Evolutionary conservation across 2,113 vertebrate species (phyloP).

Genomic region (Microcebus ravelobensis): DNA sequence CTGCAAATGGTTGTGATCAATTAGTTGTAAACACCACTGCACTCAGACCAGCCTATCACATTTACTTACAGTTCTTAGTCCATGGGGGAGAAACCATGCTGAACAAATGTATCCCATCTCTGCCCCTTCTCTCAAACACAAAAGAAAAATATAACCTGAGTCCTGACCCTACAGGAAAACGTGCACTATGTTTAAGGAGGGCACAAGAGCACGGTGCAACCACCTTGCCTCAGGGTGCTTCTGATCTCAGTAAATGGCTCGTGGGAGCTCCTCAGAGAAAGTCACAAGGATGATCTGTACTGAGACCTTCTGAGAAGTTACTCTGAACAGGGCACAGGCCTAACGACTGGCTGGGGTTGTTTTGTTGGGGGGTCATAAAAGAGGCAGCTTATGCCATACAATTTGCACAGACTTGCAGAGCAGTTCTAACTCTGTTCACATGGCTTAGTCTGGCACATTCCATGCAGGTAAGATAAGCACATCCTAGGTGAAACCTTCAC

Average conservation of each 20-base stretch:
- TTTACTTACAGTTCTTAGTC: not conserved
- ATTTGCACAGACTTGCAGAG: not conserved
- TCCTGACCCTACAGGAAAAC: rapidly evolving
- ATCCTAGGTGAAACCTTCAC: not conserved
- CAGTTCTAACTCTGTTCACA: rapidly evolving
- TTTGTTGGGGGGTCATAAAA: rapidly evolving
- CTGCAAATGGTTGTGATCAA: too few species aligned
- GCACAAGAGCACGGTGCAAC: rapidly evolving
- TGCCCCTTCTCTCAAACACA: not conserved
- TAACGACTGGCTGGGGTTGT: rapidly evolving
- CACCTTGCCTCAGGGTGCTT: not conserved
- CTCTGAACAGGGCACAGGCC: too few species aligned
- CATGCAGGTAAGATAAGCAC: rapidly evolving
- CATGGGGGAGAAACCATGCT: too few species aligned
- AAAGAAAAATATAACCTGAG: not conserved
- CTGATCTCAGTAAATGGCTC: not conserved
- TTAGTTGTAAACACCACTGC: too few species aligned
- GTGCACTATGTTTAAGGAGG: rapidly evolving
- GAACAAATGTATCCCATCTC: not conserved
- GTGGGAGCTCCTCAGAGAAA: rapidly evolving
- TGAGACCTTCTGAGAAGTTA: rapidly evolving
- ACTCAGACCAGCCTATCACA: not conserved
- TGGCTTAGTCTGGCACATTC: rapidly evolving
- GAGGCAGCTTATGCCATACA: rapidly evolving
- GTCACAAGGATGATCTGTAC: rapidly evolving